Base-by-base conservation (phyloP, 2,797 vertebrate genomes). In the Coregonus sp. region DNA sequence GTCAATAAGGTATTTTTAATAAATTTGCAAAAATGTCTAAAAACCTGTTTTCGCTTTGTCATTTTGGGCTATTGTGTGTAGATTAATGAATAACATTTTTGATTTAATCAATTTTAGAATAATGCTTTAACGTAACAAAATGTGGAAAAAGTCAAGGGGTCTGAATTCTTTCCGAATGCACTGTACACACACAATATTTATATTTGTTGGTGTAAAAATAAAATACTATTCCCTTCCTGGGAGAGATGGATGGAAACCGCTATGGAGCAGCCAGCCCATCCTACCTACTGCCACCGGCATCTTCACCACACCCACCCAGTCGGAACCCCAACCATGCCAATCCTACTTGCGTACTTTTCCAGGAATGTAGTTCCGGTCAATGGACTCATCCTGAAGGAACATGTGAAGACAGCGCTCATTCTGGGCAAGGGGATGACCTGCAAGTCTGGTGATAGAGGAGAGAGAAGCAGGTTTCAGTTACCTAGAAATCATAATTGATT, bases 391-490 rank as follows among this genome's bases (percentile, higher is more conserved):
- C 91, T 97, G 96, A 90, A 97, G 92, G 91, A 97, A 96, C 95
- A 97, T 97, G 85, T 97, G 96, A 90, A 97, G 95, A 88, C 96
- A 97, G 87, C 96, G 95, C 90, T 97, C 96, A 0, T 97, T 97
- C 93, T 97, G 96, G 88, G 96, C 96, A 93, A 97, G 89, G 5
- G 96, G 96, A 82, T 97, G 96, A 85, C 96, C 96, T 74, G 96
- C 96, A 86, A 97, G 96, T 94, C 96, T 97, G 94, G 90, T 95
- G 35, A 33, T 29, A 54, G 9, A 95, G 95, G 93, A 95, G 94
- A 80, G 94, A 94, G 89, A 94, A 93, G 87, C 93, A 95, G 85
- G 20, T 20, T 63, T 73, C 56, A 73, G 0, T 7, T 59, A 18
- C 63, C 16, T 7, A 54, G 4, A 16, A 37, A 47, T n/a, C 14